phyloP scores from a whole-genome alignment of 2,888 invertebrate species.

The Xylocampa areola region DNA sequence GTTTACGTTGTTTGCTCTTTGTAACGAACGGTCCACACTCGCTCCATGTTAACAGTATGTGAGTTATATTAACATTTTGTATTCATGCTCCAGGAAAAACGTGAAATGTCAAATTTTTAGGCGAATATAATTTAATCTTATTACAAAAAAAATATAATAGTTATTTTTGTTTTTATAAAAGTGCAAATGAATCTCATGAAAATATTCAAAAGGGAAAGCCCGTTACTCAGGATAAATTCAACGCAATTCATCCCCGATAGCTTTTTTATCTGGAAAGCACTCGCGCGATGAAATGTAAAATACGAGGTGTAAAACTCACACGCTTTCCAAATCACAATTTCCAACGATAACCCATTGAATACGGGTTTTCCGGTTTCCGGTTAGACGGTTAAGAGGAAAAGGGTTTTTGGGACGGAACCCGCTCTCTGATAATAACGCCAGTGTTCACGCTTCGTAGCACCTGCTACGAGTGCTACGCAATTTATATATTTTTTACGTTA shows the following conservation, averaged over 20 bases:
- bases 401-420: conserved; percentile 60
- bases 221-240: conserved; percentile 6
- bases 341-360: conserved; percentile 62
- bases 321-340: conserved; percentile 60
- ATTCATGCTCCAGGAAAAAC: conserved; percentile 43
- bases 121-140: no score
- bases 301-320: conserved; percentile 53
- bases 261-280: conserved; percentile 40
- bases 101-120: conserved; percentile 49
- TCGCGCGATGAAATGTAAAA: conserved; percentile 42
- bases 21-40: conserved; percentile 42
- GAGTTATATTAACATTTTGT: conserved; percentile 62
- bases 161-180: not conserved
- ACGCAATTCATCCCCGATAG: conserved; percentile 33
- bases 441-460: conserved; percentile 64
- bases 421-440: conserved; percentile 63
- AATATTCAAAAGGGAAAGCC: conserved; percentile 1
- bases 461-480: conserved; percentile 63
- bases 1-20: conserved; percentile 58
- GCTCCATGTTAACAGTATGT: conserved; percentile 52
- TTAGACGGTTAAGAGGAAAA: conserved; percentile 58
- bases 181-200: not conserved
- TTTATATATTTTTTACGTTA: conserved; percentile 52
- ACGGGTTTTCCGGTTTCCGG: conserved; percentile 66
- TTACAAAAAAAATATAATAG: no score